Evolutionary conservation across 2,797 vertebrate genomes (phyloP).

Genomic region (Pelobates cultripes): DNA sequence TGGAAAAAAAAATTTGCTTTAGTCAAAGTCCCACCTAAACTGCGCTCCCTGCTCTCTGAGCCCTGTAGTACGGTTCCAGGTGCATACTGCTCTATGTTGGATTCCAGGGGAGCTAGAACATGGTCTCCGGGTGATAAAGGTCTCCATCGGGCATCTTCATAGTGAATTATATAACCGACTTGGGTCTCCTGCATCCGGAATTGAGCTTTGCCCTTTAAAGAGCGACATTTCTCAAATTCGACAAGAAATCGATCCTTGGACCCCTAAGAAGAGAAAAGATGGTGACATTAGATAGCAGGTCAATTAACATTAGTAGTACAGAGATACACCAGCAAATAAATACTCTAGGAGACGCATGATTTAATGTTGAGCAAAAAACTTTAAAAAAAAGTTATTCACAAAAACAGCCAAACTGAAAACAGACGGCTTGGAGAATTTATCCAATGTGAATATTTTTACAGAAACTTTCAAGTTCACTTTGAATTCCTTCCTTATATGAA

Average conservation of each 20-base stretch:
- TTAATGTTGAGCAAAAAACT: too few species aligned
- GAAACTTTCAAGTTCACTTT: too few species aligned
- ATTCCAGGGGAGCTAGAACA: constrained; percentile 65
- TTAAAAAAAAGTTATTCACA: too few species aligned
- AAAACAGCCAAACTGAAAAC: too few species aligned
- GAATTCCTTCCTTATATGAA: too few species aligned
- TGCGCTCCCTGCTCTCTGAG: constrained; percentile 49
- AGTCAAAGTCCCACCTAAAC: constrained; percentile 56
- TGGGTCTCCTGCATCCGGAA: constrained; percentile 60
- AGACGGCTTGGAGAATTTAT: too few species aligned
- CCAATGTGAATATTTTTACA: too few species aligned
- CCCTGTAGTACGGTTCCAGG: constrained; percentile 66
- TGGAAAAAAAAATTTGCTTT: background rate
- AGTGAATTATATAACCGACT: constrained; percentile 64
- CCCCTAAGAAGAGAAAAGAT: constrained; percentile 30
- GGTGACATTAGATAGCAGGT: background rate
- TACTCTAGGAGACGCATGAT: too few species aligned
- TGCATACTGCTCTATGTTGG: constrained; percentile 60
- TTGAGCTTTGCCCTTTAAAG: constrained; percentile 50
- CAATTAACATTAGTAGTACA: too few species aligned
- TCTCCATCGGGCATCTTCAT: constrained; percentile 58
- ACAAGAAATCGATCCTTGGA: constrained; percentile 61
- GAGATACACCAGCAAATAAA: too few species aligned
- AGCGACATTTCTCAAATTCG: constrained; percentile 59
- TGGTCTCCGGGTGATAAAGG: constrained; percentile 63